These are phyloP conservation scores for Antigone vipio DNA, from an alignment of 2,113 vertebrate genomes.

Conservation along the genomic window DNA sequence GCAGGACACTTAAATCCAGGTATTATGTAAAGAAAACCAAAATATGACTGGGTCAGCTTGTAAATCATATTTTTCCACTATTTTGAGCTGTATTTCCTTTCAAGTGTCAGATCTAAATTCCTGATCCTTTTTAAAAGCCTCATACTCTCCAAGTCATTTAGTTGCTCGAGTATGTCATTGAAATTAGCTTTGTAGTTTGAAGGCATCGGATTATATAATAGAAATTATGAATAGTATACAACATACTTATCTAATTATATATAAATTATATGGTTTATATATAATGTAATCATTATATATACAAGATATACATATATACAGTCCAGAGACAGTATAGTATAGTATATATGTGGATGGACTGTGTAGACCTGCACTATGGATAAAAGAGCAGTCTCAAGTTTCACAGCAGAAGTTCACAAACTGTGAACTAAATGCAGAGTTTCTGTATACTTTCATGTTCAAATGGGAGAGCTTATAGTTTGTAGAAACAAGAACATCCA, in stretches of 20 bases:
- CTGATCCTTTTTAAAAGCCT: background rate
- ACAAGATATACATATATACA: background rate
- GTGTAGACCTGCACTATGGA: background rate
- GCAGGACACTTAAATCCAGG: background rate
- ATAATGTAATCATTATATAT: background rate
- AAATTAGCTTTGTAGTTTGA: background rate
- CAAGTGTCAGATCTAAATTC: background rate
- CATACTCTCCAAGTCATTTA: background rate
- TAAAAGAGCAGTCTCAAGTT: background rate
- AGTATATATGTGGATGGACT: background rate
- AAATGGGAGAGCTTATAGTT: background rate
- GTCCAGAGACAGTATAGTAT: background rate
- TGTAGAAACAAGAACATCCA: background rate
- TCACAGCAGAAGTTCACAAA: background rate
- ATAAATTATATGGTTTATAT: background rate
- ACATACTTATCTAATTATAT: background rate
- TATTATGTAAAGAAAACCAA: background rate
- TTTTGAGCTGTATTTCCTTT: background rate
- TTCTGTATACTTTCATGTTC: background rate
- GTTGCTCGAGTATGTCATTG: background rate
- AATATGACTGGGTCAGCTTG: background rate
- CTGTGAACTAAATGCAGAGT: background rate
- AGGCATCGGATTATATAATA: background rate
- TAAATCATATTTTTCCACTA: background rate
- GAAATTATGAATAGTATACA: background rate